Evolutionary conservation across 2,113 vertebrate species (phyloP), one percentile per base, ranked within the genome.

Genomic region (Glaucidium brasilianum): DNA sequence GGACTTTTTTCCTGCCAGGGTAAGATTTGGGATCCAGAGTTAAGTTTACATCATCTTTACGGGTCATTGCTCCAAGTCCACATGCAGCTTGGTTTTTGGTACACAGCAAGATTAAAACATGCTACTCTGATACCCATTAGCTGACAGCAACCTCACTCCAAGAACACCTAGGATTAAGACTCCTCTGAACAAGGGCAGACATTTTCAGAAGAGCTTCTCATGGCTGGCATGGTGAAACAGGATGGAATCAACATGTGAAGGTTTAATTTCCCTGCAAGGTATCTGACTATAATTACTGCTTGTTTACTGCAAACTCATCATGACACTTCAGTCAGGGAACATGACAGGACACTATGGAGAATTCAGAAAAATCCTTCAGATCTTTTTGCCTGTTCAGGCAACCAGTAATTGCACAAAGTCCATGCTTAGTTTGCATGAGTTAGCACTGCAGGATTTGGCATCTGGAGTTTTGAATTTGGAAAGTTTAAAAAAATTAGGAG

Each of bases 251-350:
- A 92, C 55, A 67, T 2, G 15, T 49, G 68, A 85, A 76, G 29
- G 47, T 55, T 94, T 95, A 84, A 34, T 53, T 39, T 95, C 60
- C 55, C 86, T 87, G 0, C 30, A 82, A 91, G 69, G 50, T 60
- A 91, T 6, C 73, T 74, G 80, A 62, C 53, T 84, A 13, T 66
- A 94, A 96, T 92, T 92, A 89, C 72, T 53, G 56, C 56, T 86
- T 92, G 58, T 94, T 96, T 94, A 95, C 80, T 76, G 94, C 84
- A 88, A 92, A 85, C 62, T 73, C 77, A 89, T 87, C 62, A 53
- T 35, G 87, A 94, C 25, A 12, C 34, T 97, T 94, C 88, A 91
- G 73, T 69, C 85, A 85, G 39, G 63, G 59, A 89, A 85, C 41
- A 76, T 76, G 71, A 88, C 86, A 94, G 86, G 68, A 94, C 55